A percentile compares a stretch with the other conserved stretches of the same genome.
Conservation (phyloP, 23 tunicate genomes). For the Trididemnum nubilum region DNA sequence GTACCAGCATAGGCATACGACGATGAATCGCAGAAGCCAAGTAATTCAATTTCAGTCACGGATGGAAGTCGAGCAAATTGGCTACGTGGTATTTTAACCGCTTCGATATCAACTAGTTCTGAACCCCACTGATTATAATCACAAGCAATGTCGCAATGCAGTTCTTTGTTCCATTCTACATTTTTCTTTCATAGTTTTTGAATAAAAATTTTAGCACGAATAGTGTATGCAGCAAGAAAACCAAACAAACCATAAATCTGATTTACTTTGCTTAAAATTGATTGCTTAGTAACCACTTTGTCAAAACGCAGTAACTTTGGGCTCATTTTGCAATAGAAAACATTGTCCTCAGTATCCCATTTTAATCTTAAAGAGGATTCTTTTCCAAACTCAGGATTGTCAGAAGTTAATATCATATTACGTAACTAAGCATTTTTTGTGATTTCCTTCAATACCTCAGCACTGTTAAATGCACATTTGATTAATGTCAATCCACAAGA, state of each 20-base stretch:
- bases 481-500: conserved; percentile 9
- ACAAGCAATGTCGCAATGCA: neutral
- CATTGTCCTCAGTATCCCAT: conserved; percentile 8
- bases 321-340: conserved; percentile 5
- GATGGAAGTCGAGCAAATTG: neutral
- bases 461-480: conserved; percentile 2
- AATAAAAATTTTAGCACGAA: no score
- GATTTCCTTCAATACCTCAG: neutral
- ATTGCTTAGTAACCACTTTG: conserved; percentile 11
- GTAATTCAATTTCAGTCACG: neutral
- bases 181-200: no score
- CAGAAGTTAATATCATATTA: neutral
- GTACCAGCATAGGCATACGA: no score
- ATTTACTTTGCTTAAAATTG: neutral
- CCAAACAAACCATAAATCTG: neutral
- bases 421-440: neutral
- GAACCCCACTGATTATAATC: neutral
- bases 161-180: no score
- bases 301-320: neutral
- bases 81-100: neutral
- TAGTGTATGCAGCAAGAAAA: no score
- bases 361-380: neutral
- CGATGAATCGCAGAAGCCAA: neutral
- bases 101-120: no score
- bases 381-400: neutral